Evolutionary conservation across 2,797 vertebrate species (phyloP).

Genomic region (Cossypha heuglini): DNA sequence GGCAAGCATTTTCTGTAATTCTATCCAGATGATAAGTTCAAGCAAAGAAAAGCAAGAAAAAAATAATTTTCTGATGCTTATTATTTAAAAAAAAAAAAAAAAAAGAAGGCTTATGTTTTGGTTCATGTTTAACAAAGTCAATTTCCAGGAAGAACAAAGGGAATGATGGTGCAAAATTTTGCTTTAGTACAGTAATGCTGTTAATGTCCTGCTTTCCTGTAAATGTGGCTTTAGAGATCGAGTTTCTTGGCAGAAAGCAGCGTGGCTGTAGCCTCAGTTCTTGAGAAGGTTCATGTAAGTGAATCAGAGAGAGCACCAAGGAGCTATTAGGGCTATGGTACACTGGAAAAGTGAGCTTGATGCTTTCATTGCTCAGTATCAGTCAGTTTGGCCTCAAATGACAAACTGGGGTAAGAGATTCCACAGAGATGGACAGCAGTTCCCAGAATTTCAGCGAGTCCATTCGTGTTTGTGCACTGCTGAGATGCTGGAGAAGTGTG

Average conservation of each 20-base stretch:
- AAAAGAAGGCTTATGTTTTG: not conserved
- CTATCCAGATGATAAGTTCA: not conserved
- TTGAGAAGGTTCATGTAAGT: not conserved
- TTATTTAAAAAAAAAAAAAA: not conserved
- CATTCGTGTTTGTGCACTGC: not conserved
- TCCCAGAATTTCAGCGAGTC: not conserved
- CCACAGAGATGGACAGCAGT: not conserved
- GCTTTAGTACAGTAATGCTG: not conserved
- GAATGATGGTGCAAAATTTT: not conserved
- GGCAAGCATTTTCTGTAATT: not conserved
- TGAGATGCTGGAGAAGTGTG: not conserved
- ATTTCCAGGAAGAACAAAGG: not conserved
- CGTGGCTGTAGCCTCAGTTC: not conserved
- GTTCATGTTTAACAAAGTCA: not conserved
- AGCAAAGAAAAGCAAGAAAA: not conserved
- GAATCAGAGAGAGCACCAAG: not conserved
- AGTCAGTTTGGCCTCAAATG: not conserved
- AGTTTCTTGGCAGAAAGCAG: conserved; percentile 20
- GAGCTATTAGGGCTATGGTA: not conserved
- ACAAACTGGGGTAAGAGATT: not conserved
- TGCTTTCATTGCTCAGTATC: not conserved
- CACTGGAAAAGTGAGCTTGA: not conserved
- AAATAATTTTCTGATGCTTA: not conserved
- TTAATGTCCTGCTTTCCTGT: not conserved
- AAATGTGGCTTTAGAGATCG: not conserved